Evolutionary conservation across 2,797 vertebrate genomes (phyloP), one percentile per base, ranked within the genome.

Genomic region (Spheniscus humboldti): DNA sequence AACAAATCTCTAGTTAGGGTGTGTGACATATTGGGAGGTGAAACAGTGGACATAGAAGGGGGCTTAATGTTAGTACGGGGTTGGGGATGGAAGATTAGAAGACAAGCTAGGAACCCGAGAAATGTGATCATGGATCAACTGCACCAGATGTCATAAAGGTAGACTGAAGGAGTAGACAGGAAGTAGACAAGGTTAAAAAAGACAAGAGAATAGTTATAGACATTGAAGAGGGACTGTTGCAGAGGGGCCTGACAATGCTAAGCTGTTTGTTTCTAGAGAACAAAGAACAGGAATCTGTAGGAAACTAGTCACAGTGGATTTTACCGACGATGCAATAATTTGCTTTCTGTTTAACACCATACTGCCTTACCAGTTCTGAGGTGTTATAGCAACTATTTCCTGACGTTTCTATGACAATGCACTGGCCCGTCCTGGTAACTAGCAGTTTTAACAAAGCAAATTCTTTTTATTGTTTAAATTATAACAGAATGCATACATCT

Each of bases 11-110:
- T 43, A 10, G 5, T 50, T 63, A 55, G 14, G 3, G 3, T 55
- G 6, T 13, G 11, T 33, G 17, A 52, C 24, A 30, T 22, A 52
- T 2, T n/a, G 7, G 18, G 11, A 72, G 18, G 7, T 68, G 25
- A 89, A 87, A 41, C 3, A 47, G 9, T 66, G 13, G 7, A 12
- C 11, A 12, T 22, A 19, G 23, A 81, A 59, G 4, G 7, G 18
- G 4, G 1, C 3, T 73, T 64, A 14, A 9, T 64, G 10, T 10
- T 52, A 18, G 19, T 9, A 48, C 2, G 3, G 6, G 41, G 41
- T 16, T 41, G 41, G 41, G 41, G 41, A 15, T 41, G 6, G 50
- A 62, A 13, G 7, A 52, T 39, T 50, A 33, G 33, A 82, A 75
- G 11, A 47, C 24, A 73, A 64, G 0, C 10, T 28, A 45, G 50